A percentile compares a stretch with the other conserved stretches of the same genome.
Conservation (phyloP, 2,113 vertebrate species). For the Nymphicus hollandicus region DNA sequence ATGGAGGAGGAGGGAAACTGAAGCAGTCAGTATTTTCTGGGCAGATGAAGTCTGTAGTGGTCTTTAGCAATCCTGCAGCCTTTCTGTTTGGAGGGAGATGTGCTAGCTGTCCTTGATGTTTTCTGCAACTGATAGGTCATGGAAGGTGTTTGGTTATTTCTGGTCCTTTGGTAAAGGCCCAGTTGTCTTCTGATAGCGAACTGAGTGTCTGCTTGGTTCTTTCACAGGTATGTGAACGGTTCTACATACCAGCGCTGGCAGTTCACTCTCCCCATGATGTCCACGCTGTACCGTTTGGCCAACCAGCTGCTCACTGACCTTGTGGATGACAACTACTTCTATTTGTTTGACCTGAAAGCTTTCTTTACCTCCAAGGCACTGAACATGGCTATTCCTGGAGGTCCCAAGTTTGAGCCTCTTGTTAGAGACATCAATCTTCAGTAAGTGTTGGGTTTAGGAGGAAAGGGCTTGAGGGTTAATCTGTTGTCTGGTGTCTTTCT, state of each 20-base stretch:
- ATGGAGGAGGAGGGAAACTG: not conserved
- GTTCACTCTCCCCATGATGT: constrained; percentile 99
- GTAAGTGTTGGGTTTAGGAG: constrained; percentile 76
- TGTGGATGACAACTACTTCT: constrained; percentile 97
- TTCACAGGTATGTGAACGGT: constrained; percentile 89
- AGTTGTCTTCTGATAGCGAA: not conserved
- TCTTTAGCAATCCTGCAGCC: not conserved
- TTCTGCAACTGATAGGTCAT: not conserved
- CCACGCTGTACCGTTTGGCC: constrained; percentile 95
- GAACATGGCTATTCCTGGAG: constrained; percentile 98
- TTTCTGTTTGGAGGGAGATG: fast-evolving
- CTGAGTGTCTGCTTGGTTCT: not conserved
- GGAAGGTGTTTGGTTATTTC: not conserved
- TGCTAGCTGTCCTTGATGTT: not conserved
- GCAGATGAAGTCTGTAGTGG: not conserved
- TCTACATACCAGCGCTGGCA: constrained; percentile 98
- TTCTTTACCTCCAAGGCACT: constrained; percentile 98
- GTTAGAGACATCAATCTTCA: constrained; percentile 98
- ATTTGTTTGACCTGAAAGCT: constrained; percentile 95
- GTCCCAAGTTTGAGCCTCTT: constrained; percentile 97
- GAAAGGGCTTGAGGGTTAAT: not conserved
- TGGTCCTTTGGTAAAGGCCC: not conserved
- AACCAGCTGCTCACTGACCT: constrained; percentile 97
- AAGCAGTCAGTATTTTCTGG: not conserved
- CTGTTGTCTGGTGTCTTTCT: not conserved